Evolutionary conservation across 1,140 invertebrate species (phyloP), one percentile per base, ranked within the genome.

Genomic region (Brachionus plicatilis): DNA sequence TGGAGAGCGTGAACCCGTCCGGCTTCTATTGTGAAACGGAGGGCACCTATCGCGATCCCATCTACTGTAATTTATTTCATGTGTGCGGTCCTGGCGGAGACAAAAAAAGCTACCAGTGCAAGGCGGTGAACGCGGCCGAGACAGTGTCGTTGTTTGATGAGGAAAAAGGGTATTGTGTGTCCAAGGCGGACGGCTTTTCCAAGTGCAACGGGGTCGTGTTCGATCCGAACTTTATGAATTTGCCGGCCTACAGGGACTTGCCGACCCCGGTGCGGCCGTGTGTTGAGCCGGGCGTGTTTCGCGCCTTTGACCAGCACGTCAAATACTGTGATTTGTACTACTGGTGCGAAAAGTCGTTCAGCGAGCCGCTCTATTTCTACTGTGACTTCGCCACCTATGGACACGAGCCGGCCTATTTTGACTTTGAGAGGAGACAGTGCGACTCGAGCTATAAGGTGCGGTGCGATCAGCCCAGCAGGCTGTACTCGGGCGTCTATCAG

Each of bases 21-120:
- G 82, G 82, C 3, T 83, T 68, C 37, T 68, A 70, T 68, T 83
- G 82, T 56, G 60, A 68, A 37, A 47, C 11, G 24, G 82, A 83
- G 9, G 82, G 82, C 11, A 72, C 53, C 5, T 68, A 41, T 17
- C 24, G 45, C 11, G 82, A 83, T 70, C 82, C 82, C 12, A 68
- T 83, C 37, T 83, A 56, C 47, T 83, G 82, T 20, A 83, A 83
- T 70, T 56, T 83, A 9, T 83, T 83, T 50, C 82, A 83, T 70
- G 45, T 47, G 29, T 83, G 82, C 11, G 20, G 11, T 47, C 37
- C 5, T 4, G 2, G 33, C 24, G 27, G 43, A 0, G 43, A 68
- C n/a, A 68, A 68, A 56, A 53, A 60, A 14, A 70, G 41, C 9
- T 83, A 65, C 37, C 65, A 83, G 47, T 83, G 82, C 29, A 82